Evolutionary conservation across 2,888 invertebrate genomes (phyloP).

Genomic region (Hirtodrosophila alboralis): DNA sequence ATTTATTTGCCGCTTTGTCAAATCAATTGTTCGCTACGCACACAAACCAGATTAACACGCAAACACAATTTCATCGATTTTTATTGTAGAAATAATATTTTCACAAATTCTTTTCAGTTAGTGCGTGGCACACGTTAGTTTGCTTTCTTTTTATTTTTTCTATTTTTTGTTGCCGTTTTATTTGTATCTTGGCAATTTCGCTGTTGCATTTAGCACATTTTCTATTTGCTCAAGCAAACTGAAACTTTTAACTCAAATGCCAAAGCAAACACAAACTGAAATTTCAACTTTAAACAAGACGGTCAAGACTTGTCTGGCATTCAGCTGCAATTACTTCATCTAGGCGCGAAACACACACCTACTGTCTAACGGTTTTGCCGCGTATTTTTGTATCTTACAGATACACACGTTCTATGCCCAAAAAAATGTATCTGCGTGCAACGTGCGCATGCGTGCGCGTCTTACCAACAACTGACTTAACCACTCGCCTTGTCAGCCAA

Average conservation of each 20-base stretch:
- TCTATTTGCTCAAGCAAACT: constrained; percentile 71
- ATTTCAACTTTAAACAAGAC: constrained; percentile 12
- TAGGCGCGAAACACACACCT: constrained; percentile 55
- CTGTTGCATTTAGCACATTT: constrained; percentile 71
- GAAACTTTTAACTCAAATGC: no score
- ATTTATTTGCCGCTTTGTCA: constrained; percentile 39
- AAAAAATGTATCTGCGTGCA: constrained; percentile 16
- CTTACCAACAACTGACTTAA: constrained; percentile 70
- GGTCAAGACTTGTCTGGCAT: constrained; percentile 9
- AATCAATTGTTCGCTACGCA: constrained; percentile 51
- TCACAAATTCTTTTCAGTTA: constrained; percentile 46
- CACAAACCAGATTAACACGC: constrained; percentile 65
- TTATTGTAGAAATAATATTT: constrained; percentile 34
- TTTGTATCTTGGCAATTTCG: constrained; percentile 61
- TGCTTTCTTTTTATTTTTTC: constrained; percentile 55
- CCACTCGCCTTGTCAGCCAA: constrained; percentile 46
- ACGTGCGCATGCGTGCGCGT: constrained; percentile 75
- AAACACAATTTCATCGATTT: constrained; percentile 66
- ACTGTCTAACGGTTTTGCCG: constrained; percentile 60
- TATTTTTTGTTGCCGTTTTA: no score
- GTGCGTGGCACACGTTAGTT: constrained; percentile 37
- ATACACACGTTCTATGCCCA: constrained; percentile 6
- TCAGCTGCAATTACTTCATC: constrained; percentile 66
- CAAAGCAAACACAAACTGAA: constrained; percentile 14
- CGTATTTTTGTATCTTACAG: constrained; percentile 10